A percentile compares a stretch with the other conserved stretches of the same genome.
phyloP scores from a whole-genome alignment of 2,113 vertebrate species.

The Canis aureus region DNA sequence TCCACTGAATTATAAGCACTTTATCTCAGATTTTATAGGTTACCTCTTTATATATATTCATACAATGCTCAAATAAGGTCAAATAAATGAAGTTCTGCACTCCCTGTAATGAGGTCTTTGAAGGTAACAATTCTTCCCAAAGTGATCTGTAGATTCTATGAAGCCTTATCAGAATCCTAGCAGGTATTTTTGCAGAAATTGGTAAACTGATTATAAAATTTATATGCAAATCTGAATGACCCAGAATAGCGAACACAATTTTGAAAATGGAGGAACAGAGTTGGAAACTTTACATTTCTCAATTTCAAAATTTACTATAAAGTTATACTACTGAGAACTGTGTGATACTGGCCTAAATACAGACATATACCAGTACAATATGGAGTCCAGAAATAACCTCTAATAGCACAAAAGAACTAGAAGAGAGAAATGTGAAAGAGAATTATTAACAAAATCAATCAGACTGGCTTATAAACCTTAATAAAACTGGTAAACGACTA shows the following conservation, averaged over 20 bases:
- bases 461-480: background rate
- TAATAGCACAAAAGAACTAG: background rate
- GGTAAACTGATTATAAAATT: background rate
- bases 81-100: background rate
- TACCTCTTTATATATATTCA: background rate
- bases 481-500: background rate
- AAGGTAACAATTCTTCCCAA: background rate
- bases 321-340: background rate
- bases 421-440: background rate
- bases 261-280: background rate
- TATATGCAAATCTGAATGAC: background rate
- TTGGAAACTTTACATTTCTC: background rate
- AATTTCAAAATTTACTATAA: background rate
- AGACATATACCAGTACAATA: background rate
- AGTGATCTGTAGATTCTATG: background rate
- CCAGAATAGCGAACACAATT: background rate
- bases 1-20: background rate
- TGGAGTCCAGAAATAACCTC: background rate
- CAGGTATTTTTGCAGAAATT: background rate
- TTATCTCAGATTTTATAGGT: background rate
- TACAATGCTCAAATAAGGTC: background rate
- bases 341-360: background rate
- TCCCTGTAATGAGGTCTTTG: background rate
- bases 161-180: background rate
- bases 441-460: background rate